Evolutionary conservation across 1,140 invertebrate species (phyloP).

Genomic region (Scaptomyza hsui): DNA sequence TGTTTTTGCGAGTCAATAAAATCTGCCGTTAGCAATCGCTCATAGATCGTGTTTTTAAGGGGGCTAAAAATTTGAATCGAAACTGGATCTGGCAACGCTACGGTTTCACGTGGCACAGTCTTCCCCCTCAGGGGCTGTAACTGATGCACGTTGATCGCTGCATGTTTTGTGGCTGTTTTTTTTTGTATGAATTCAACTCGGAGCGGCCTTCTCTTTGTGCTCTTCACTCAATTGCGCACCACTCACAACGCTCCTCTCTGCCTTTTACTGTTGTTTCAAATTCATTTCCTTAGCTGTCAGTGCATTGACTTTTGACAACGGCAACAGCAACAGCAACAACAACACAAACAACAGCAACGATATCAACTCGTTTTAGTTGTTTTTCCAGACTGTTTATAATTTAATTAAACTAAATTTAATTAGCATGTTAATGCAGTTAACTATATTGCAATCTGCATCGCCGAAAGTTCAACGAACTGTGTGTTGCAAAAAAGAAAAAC

Average conservation of each 20-base stretch:
- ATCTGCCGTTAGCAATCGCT: conserved; percentile 41
- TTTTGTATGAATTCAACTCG: conserved; percentile 12
- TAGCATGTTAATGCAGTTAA: conserved; percentile 71
- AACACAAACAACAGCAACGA: conserved; percentile 13
- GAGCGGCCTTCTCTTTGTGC: conserved; percentile 6
- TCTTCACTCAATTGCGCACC: too few species aligned
- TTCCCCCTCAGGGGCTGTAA: not conserved
- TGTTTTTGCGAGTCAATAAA: conserved; percentile 48
- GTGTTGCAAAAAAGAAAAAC: conserved; percentile 1
- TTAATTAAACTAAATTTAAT: conserved; percentile 80
- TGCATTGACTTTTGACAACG: conserved; percentile 58
- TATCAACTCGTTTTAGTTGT: conserved; percentile 39
- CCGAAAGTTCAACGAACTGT: conserved; percentile 47
- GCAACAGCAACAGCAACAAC: conserved; percentile 22
- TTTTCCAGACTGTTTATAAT: conserved; percentile 47
- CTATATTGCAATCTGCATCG: conserved; percentile 67
- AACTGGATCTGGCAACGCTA: not conserved
- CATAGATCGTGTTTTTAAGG: conserved; percentile 19
- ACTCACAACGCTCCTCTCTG: not conserved
- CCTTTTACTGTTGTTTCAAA: conserved; percentile 28
- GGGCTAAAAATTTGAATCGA: not conserved
- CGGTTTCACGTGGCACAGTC: not conserved
- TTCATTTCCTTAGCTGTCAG: conserved; percentile 62
- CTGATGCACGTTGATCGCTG: conserved; percentile 20
- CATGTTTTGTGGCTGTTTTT: not conserved